Evolutionary conservation across 1,140 invertebrate species (phyloP).

Genomic region (Atopsyche davidsoni): DNA sequence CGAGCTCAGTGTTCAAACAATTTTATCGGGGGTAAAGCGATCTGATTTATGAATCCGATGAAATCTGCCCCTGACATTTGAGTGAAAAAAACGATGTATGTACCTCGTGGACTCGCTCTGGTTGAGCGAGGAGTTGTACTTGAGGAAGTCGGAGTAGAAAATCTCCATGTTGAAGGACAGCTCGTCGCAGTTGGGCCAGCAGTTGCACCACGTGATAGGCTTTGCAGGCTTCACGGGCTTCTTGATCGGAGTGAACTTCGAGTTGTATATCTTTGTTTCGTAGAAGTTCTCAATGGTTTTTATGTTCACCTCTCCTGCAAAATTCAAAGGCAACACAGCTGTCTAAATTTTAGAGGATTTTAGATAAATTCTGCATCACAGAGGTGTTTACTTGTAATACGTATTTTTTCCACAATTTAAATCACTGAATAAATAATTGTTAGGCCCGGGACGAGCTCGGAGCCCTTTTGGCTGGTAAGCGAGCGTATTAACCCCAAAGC

Average conservation of each 20-base stretch:
- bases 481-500: too few relatives aligned
- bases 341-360: neutral
- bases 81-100: neutral
- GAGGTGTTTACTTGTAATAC: too few relatives aligned
- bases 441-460: too few relatives aligned
- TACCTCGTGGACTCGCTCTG: slow-evolving; percentile 8
- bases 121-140: slow-evolving; percentile 28
- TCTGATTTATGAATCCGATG: too few relatives aligned
- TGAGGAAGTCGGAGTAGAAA: slow-evolving; percentile 40
- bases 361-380: too few relatives aligned
- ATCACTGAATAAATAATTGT: neutral
- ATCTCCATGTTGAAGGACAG: slow-evolving; percentile 39
- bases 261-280: slow-evolving; percentile 25
- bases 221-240: neutral
- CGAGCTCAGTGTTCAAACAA: too few relatives aligned
- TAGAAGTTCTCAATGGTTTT: slow-evolving; percentile 39
- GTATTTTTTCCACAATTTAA: slow-evolving; percentile 1
- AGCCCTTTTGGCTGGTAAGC: too few relatives aligned
- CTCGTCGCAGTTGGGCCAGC: slow-evolving; percentile 41
- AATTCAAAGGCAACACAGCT: too few relatives aligned
- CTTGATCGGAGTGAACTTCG: neutral
- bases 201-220: slow-evolving; percentile 20
- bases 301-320: slow-evolving; percentile 35
- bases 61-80: neutral
- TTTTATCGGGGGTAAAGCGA: too few relatives aligned